Percentiles rank a stretch among this genome's conserved stretches.
Evolutionary conservation across 2,888 invertebrate species (phyloP).

Genomic region (Coremacera marginata): DNA sequence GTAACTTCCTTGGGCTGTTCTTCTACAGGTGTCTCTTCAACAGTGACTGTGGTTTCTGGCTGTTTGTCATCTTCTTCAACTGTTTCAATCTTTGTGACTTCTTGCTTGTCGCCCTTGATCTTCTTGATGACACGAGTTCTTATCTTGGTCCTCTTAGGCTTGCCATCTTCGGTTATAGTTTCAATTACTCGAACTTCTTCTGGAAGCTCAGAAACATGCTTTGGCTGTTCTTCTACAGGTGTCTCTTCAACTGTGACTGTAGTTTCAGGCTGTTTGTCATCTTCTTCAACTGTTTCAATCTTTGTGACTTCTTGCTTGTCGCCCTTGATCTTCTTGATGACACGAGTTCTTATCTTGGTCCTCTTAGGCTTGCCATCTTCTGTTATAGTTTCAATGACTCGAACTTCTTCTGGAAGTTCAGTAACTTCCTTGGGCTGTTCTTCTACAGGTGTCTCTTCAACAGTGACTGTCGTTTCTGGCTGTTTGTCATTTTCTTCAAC

Average conservation of each 20-base stretch:
- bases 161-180: slow-evolving; percentile 40
- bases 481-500: slow-evolving; percentile 45
- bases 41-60: slow-evolving; percentile 43
- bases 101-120: slow-evolving; percentile 43
- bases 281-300: slow-evolving; percentile 45
- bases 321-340: slow-evolving; percentile 44
- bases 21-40: slow-evolving; percentile 42
- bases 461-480: slow-evolving; percentile 42
- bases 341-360: slow-evolving; percentile 41
- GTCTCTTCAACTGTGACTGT: slow-evolving; percentile 43
- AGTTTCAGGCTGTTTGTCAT: slow-evolving; percentile 43
- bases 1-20: slow-evolving; percentile 36
- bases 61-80: slow-evolving; percentile 45
- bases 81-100: slow-evolving; percentile 44
- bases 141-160: slow-evolving; percentile 39
- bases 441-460: slow-evolving; percentile 41
- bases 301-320: slow-evolving; percentile 46
- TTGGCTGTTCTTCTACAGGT: slow-evolving; percentile 37
- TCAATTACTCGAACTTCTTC: slow-evolving; percentile 43
- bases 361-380: slow-evolving; percentile 43
- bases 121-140: slow-evolving; percentile 44
- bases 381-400: slow-evolving; percentile 41
- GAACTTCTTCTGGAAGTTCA: slow-evolving; percentile 44
- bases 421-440: slow-evolving; percentile 34
- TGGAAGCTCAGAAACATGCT: slow-evolving; percentile 37